Conservation (phyloP, 2,888 invertebrate species). For the Drosophila ustulata region DNA sequence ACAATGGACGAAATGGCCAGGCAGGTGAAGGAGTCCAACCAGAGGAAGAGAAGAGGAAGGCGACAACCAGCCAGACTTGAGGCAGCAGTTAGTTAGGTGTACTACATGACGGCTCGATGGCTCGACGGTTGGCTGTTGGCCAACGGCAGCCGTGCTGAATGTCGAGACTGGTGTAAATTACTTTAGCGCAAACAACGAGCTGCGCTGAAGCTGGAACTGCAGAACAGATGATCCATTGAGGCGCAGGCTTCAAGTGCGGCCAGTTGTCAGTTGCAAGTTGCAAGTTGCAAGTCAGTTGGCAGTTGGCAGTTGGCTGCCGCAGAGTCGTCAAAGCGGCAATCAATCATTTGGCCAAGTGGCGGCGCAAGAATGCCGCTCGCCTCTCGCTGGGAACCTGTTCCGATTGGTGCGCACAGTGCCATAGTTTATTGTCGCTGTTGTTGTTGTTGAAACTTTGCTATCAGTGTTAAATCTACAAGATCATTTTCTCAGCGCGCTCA, state of each 20-base stretch:
- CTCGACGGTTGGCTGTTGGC: conserved; percentile 14
- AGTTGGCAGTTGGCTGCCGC: conserved; percentile 56
- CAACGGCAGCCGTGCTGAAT: conserved; percentile 62
- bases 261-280: conserved; percentile 47
- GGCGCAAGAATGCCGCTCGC: conserved; percentile 47
- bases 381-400: conserved; percentile 73
- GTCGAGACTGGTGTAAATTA: conserved; percentile 61
- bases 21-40: neutral
- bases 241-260: conserved; percentile 34
- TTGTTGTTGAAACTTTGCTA: conserved; percentile 43
- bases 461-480: conserved; percentile 82
- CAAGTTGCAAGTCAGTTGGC: conserved; percentile 31
- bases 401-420: conserved; percentile 49
- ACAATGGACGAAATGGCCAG: conserved; percentile 32
- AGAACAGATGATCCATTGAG: conserved; percentile 52
- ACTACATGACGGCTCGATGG: conserved; percentile 46
- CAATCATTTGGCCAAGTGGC: conserved; percentile 77
- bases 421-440: conserved; percentile 33
- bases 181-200: conserved; percentile 49
- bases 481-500: conserved; percentile 68
- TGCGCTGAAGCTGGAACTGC: neutral
- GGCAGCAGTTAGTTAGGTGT: conserved; percentile 45
- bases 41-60: neutral
- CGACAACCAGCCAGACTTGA: neutral
- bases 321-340: conserved; percentile 80